Evolutionary conservation across 2,888 invertebrate genomes (phyloP).

Genomic region (Scaptomyza polygonia): DNA sequence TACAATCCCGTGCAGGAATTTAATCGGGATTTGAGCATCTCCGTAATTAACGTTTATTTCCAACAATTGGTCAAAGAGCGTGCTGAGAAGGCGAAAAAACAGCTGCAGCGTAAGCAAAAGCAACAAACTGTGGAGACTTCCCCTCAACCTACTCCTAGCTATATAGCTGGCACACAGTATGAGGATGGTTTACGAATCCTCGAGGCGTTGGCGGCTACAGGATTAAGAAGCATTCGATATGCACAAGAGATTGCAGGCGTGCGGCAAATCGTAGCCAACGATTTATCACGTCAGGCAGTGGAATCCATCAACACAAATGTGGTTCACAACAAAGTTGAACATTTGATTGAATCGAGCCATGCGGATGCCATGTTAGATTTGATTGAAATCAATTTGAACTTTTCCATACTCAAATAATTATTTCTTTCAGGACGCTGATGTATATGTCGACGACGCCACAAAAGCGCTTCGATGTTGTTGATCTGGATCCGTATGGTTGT

Average conservation of each 20-base stretch:
- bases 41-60: constrained; percentile 89
- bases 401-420: neutral
- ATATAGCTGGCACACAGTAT: constrained; percentile 72
- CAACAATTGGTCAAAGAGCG: constrained; percentile 84
- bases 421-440: constrained; percentile 90
- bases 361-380: constrained; percentile 93
- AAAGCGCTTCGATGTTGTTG: constrained; percentile 93
- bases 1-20: constrained; percentile 99
- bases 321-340: constrained; percentile 86
- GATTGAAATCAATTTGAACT: neutral
- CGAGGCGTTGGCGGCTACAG: constrained; percentile 98
- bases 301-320: constrained; percentile 92
- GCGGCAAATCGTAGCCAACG: constrained; percentile 94
- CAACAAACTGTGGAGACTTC: constrained; percentile 8
- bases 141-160: constrained; percentile 15
- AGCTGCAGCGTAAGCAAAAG: constrained; percentile 42
- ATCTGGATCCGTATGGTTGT: constrained; percentile 98
- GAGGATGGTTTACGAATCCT: constrained; percentile 86
- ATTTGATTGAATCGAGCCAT: constrained; percentile 90
- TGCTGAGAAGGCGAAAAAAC: constrained; percentile 67
- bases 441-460: constrained; percentile 88
- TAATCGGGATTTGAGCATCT: constrained; percentile 96
- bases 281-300: constrained; percentile 93
- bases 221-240: constrained; percentile 97
- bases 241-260: constrained; percentile 96